A percentile compares a stretch with the other conserved stretches of the same genome.
Evolutionary conservation across 23 tunicate species (phyloP).

Genomic region (Diplosoma virens): DNA sequence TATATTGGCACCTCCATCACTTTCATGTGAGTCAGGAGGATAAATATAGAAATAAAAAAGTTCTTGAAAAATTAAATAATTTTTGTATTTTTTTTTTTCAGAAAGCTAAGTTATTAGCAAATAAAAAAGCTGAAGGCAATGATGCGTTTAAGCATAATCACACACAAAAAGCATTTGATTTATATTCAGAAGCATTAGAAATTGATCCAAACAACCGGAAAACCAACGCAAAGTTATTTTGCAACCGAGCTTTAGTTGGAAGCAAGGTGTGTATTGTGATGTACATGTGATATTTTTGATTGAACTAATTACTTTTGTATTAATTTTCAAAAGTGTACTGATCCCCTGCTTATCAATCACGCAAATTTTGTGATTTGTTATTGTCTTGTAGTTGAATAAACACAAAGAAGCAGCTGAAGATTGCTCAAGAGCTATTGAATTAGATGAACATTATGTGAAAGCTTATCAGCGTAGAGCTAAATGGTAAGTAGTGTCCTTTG

Average conservation of each 20-base stretch:
- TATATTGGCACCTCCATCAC: too few species aligned
- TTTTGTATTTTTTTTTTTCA: conserved; percentile 20
- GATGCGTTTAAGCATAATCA: conserved; percentile 57
- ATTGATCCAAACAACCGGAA: conserved; percentile 77
- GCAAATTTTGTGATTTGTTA: not conserved
- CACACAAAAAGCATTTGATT: conserved; percentile 49
- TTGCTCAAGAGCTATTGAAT: conserved; percentile 64
- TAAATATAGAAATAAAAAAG: too few species aligned
- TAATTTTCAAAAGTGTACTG: not conserved
- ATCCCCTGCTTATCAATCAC: not conserved
- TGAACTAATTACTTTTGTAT: too few species aligned
- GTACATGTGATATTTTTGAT: too few species aligned
- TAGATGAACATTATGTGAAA: conserved; percentile 66
- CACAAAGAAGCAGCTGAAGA: conserved; percentile 58
- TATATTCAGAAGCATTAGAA: conserved; percentile 61
- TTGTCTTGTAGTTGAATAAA: conserved; percentile 33
- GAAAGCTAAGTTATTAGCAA: conserved; percentile 74
- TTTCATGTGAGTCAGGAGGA: too few species aligned
- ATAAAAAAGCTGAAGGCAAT: conserved; percentile 81
- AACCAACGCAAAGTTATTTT: conserved; percentile 76
- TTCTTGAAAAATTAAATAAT: too few species aligned
- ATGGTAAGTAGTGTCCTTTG: conserved; percentile 49
- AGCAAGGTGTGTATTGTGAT: conserved; percentile 43
- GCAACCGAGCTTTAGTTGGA: conserved; percentile 73
- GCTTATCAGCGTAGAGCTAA: conserved; percentile 74